Evolutionary conservation across 2,113 vertebrate genomes (phyloP).

Genomic region (Aegypius monachus): DNA sequence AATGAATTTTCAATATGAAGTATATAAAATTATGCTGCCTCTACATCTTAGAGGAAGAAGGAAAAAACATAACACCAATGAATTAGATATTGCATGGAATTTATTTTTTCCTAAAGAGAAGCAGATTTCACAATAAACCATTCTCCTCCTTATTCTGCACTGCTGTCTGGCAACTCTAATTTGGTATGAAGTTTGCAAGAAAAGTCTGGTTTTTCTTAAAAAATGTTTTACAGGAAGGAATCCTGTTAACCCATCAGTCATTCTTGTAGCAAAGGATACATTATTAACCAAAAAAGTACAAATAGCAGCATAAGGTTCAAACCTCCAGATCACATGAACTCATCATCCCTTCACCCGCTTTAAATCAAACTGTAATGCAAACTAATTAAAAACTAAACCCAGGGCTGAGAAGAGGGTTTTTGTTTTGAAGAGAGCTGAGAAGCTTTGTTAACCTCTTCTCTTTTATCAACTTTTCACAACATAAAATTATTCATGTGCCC

Average conservation of each 20-base stretch:
- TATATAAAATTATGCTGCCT: constrained; percentile 33
- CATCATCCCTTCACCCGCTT: constrained; percentile 5
- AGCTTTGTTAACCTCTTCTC: constrained; percentile 57
- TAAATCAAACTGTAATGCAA: constrained; percentile 64
- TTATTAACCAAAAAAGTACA: constrained; percentile 29
- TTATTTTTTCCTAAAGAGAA: constrained; percentile 30
- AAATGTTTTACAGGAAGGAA: neutral
- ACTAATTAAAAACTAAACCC: constrained; percentile 71
- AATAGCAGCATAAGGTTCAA: constrained; percentile 30
- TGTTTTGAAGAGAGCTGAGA: constrained; percentile 5
- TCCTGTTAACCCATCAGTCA: neutral
- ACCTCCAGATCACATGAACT: constrained; percentile 36
- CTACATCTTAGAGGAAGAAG: neutral
- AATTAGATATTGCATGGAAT: neutral
- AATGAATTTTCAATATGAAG: constrained; percentile 49
- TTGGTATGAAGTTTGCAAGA: neutral
- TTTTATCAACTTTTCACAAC: constrained; percentile 8
- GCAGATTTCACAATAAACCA: constrained; percentile 15
- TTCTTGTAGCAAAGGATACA: constrained; percentile 3
- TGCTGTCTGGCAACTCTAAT: neutral
- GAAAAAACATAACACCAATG: neutral
- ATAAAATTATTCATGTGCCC: neutral
- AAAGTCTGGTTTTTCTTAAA: neutral
- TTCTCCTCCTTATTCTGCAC: neutral
- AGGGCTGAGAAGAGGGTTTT: constrained; percentile 49